Conservation (phyloP, 2,113 vertebrate genomes). For the Spheniscus mendiculus region DNA sequence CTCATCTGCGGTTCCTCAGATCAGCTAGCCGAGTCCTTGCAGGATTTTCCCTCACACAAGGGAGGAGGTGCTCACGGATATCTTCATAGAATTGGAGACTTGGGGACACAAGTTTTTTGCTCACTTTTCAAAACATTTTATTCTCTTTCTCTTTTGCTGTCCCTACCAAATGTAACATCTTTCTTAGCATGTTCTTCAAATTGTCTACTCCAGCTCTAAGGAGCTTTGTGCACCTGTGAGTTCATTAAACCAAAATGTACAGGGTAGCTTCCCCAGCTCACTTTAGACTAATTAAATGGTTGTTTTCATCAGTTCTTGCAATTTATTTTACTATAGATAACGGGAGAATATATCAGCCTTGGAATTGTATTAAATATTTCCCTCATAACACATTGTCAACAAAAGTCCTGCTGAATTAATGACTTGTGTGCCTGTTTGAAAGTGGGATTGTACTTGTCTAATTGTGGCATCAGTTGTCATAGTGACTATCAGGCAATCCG, state of each 20-base stretch:
- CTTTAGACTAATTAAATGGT: slow-evolving; percentile 75
- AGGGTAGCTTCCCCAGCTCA: slow-evolving; percentile 54
- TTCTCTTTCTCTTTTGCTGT: background rate
- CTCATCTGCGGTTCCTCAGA: background rate
- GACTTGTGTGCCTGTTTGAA: slow-evolving; percentile 87
- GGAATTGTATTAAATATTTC: slow-evolving; percentile 79
- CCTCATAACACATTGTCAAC: slow-evolving; percentile 79
- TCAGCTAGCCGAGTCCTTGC: background rate
- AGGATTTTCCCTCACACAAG: background rate
- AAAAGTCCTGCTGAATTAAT: slow-evolving; percentile 88
- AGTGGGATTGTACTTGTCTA: slow-evolving; percentile 93
- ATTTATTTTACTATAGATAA: slow-evolving; percentile 79
- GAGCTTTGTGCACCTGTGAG: slow-evolving; percentile 48
- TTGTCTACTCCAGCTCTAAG: background rate
- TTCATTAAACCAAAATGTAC: slow-evolving; percentile 61
- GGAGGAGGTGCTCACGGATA: background rate
- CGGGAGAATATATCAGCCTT: slow-evolving; percentile 74
- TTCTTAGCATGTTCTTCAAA: slow-evolving; percentile 9
- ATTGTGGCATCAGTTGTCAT: slow-evolving; percentile 95
- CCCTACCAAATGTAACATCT: background rate
- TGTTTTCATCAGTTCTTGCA: slow-evolving; percentile 73
- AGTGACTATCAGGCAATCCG: slow-evolving; percentile 92
- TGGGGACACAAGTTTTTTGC: background rate
- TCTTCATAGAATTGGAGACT: background rate
- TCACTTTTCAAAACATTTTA: background rate